Percentiles rank a stretch among this genome's conserved stretches.
Evolutionary conservation across 2,888 invertebrate species (phyloP).

Genomic region (Dryobotodes eremita): DNA sequence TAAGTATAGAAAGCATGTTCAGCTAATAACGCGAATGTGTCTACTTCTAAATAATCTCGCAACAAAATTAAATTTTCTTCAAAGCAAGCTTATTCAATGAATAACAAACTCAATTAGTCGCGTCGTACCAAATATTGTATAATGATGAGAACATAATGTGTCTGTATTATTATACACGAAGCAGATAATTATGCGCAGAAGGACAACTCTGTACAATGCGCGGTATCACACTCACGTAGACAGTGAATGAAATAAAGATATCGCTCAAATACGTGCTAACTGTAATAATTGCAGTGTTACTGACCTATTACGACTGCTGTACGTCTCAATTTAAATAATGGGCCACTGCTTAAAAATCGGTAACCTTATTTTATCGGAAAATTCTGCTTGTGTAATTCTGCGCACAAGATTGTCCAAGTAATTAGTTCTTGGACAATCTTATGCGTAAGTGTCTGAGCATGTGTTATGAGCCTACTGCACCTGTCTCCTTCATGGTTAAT

Average conservation of each 20-base stretch:
- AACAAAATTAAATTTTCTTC: slow-evolving; percentile 43
- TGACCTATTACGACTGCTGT: background rate
- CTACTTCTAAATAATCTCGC: slow-evolving; percentile 12
- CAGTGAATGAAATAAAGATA: background rate
- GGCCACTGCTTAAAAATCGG: background rate
- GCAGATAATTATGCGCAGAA: slow-evolving; percentile 16
- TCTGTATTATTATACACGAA: background rate
- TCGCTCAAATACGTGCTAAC: background rate
- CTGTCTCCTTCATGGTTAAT: background rate
- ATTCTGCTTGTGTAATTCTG: background rate
- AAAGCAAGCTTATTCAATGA: slow-evolving; percentile 34
- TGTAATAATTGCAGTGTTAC: background rate
- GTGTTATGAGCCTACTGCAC: slow-evolving; percentile 4
- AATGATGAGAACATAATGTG: slow-evolving; percentile 55
- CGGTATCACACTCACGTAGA: background rate
- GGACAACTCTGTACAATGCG: background rate
- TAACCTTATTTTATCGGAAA: background rate
- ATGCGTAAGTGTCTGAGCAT: background rate
- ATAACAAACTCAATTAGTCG: slow-evolving; percentile 44
- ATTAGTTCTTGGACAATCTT: background rate
- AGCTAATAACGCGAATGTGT: slow-evolving; percentile 30
- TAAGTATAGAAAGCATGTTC: too few relatives aligned
- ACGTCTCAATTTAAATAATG: background rate
- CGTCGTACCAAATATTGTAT: slow-evolving; percentile 48
- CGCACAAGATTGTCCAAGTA: background rate